Base-by-base conservation (phyloP, 1,140 invertebrate genomes). In the Saccostrea cuccullata region DNA sequence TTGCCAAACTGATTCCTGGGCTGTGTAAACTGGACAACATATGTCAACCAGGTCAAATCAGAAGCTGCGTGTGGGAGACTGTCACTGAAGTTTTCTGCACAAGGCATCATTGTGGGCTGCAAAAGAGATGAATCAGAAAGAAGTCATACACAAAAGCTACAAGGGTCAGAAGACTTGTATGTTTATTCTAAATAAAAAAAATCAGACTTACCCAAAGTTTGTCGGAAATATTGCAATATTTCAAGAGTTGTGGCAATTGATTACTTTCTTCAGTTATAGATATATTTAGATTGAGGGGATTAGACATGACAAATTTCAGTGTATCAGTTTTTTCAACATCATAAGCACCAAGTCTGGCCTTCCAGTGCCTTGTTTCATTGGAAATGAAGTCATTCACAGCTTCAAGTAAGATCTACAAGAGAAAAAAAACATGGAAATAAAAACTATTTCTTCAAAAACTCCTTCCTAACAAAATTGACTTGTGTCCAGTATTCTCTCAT, bases 31-130 rank as follows among this genome's bases (percentile, higher is more conserved):
- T 58, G 82, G 4, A 89, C n/a, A 20, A 40, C 30, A n/a, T 47
- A 82, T 17, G 82, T 86, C 3, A 86, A 26, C 89, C 86, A 89
- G 1, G 83, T 82, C 86, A 89, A 82, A 4, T 87, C 40, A 1
- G 8, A 11, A 26, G 58, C 30, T n/a, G 83, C 13, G 15, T 87
- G 26, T 13, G 87, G 87, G 8, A 87, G 60, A 2, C 23, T 36
- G 8, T 20, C n/a, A 36, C 20, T 85, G 20, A 87, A 85, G 70
- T 47, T 47, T 47, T 73, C 58, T 77, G 30, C 15, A 89, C 89
- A 89, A 0, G 89, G 89, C 17, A 87, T 36, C 40, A 36, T 85
- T 4, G 64, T 70, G 8, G 56, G 64, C 88, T 87, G 56, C 11
- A 86, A 47, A 47, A 47, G 47, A 47, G 5, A 47, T 47, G 6